Evolutionary conservation across 2,113 vertebrate genomes (phyloP), one percentile per base, ranked within the genome.

Genomic region (Aviceda subcristata): DNA sequence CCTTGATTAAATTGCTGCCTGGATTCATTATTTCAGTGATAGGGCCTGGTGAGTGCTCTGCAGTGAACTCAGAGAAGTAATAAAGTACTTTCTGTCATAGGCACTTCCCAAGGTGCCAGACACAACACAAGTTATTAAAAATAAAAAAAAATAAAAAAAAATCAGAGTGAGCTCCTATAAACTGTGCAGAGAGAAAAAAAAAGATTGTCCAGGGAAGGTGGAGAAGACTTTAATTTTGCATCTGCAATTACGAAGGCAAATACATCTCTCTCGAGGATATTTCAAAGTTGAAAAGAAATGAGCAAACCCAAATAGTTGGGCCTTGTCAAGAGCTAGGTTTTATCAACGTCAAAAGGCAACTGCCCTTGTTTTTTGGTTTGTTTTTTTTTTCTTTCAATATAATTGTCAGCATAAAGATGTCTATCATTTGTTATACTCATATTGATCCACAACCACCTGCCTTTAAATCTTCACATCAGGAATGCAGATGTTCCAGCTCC

Each of bases 1-100:
- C 38, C 96, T 95, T 97, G 94, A 97, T 97, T 95, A 97, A 97
- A 96, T 96, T 91, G 73, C 86, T 91, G 63, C 81, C 53, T 92
- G 34, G 73, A 90, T 82, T 86, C 6, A 2, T 92, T 56, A 68
- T 94, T 92, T 96, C 57, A 53, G 72, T 67, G 80, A n/a, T 79
- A 53, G 38, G 60, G 36, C 83, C 60, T 88, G 75, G 88, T 26
- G n/a, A 83, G 80, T 4, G 1, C 72, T 94, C 86, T 94, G 74
- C 67, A 75, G 45, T 88, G 73, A 86, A 73, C 67, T 94, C 96
- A 78, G 88, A 88, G 84, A 97, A 95, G 75, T 95, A 97, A 96
- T 96, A 94, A 97, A 97, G 81, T 96, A 84, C 71, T 95, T 96
- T 96, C 92, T 75, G 78, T 94, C 66, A 83, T 10, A 90, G 93